Conservation (phyloP, 2,797 vertebrate genomes). For the Acropternis orthonyx region DNA sequence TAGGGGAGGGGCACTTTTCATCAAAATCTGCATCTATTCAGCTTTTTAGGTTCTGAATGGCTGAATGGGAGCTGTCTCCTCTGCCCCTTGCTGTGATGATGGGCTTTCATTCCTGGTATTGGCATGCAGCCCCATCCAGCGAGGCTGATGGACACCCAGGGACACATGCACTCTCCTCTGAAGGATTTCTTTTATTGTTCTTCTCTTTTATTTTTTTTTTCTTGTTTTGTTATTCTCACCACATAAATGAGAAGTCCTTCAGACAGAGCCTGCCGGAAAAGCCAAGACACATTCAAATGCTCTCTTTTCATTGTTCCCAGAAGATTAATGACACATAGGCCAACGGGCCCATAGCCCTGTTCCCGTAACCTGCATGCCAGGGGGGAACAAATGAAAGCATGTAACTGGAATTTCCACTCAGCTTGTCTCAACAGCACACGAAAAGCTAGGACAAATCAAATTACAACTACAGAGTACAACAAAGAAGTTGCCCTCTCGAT, state of each 20-base stretch:
- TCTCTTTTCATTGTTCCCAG: constrained; percentile 58
- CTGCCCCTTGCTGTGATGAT: background rate
- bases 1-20: background rate
- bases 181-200: constrained; percentile 32
- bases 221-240: background rate
- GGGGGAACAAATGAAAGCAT: constrained; percentile 56
- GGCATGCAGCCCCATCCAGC: background rate
- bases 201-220: background rate
- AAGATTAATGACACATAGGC: constrained; percentile 54
- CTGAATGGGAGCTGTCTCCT: background rate
- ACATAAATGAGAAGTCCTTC: constrained; percentile 57
- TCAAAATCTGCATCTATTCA: constrained; percentile 7
- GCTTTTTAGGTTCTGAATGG: background rate
- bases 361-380: constrained; percentile 51
- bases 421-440: constrained; percentile 42
- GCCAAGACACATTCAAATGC: constrained; percentile 56
- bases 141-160: background rate
- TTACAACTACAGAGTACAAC: background rate
- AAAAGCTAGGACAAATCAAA: constrained; percentile 47
- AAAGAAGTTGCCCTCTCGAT: constrained; percentile 23
- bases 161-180: background rate
- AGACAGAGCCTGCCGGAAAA: constrained; percentile 38
- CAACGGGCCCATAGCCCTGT: background rate
- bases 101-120: background rate
- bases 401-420: constrained; percentile 67